Conservation (phyloP, 2,888 invertebrate species). For the Stenichneumon culpator region DNA sequence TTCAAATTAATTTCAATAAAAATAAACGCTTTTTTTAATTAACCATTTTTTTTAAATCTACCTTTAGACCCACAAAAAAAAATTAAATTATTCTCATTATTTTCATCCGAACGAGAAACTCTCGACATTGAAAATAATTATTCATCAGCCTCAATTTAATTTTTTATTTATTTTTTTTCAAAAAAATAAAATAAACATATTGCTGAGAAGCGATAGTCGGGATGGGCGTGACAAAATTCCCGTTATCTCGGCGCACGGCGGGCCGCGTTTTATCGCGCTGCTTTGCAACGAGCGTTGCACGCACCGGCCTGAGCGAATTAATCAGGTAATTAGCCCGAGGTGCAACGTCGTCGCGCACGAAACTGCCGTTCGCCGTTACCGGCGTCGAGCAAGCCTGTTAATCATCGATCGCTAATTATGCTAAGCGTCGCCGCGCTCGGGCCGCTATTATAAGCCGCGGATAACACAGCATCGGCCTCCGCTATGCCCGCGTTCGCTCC, state of each 20-base stretch:
- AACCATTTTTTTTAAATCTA: no score
- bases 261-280: neutral
- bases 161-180: neutral
- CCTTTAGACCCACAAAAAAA: no score
- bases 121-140: no score
- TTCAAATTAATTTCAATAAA: no score
- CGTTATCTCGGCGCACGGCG: neutral
- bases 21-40: no score
- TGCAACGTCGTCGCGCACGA: slow-evolving; percentile 4
- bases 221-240: neutral
- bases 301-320: slow-evolving; percentile 69
- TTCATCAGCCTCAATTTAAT: no score
- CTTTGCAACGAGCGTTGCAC: slow-evolving; percentile 1
- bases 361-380: slow-evolving; percentile 9
- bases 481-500: slow-evolving; percentile 8
- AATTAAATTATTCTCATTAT: no score
- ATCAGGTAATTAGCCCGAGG: slow-evolving; percentile 72
- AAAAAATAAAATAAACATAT: neutral
- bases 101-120: no score
- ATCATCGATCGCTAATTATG: slow-evolving; percentile 77
- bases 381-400: slow-evolving; percentile 64
- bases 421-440: slow-evolving; percentile 68
- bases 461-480: neutral
- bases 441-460: slow-evolving; percentile 59
- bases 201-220: neutral